Evolutionary conservation across 2,113 vertebrate species (phyloP).

Genomic region (Cyanoliseus patagonus): DNA sequence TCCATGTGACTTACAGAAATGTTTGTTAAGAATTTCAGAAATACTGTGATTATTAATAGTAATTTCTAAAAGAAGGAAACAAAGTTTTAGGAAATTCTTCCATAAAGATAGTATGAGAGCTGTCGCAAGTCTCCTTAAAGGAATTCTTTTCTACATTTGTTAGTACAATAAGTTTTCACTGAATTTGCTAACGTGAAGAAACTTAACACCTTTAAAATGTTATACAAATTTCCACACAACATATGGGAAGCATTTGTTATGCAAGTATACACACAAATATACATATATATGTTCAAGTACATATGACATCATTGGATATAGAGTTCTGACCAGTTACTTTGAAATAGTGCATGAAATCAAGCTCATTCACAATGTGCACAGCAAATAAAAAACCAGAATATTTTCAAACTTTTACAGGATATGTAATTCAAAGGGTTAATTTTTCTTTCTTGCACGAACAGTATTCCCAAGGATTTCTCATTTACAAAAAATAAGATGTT

Average conservation of each 20-base stretch:
- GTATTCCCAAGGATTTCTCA: background rate
- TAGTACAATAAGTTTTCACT: background rate
- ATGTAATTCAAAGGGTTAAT: background rate
- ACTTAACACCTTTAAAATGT: background rate
- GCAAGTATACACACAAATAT: background rate
- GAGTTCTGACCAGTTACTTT: background rate
- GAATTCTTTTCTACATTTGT: background rate
- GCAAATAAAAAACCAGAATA: background rate
- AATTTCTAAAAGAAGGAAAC: background rate
- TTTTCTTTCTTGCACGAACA: background rate
- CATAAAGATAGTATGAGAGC: background rate
- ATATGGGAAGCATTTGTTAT: background rate
- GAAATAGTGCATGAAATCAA: background rate
- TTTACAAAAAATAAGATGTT: background rate
- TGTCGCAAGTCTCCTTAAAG: background rate
- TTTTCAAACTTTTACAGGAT: background rate
- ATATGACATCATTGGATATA: background rate
- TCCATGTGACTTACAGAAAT: background rate
- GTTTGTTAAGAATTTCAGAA: background rate
- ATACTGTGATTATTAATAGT: background rate
- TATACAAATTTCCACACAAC: background rate
- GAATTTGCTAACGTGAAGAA: background rate
- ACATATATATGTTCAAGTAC: accelerated
- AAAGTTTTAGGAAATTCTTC: background rate
- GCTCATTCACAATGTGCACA: background rate